These are phyloP conservation scores for Himalopsyche phryganea DNA, from an alignment of 1,140 invertebrate genomes.

Conservation along the genomic window DNA sequence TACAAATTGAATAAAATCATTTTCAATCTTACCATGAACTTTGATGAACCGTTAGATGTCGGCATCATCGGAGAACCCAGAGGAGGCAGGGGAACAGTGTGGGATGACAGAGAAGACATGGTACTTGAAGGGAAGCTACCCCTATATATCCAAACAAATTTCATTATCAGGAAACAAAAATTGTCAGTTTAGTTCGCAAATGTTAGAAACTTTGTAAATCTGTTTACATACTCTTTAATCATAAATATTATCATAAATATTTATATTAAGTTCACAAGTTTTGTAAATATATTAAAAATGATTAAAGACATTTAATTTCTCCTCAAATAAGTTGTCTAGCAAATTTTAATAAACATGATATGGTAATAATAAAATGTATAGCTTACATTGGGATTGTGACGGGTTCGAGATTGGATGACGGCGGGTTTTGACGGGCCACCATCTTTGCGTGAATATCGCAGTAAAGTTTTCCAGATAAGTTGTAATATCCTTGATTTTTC, in stretches of 20 bases:
- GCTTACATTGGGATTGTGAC: constrained; percentile 78
- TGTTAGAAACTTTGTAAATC: no score
- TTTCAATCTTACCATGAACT: constrained; percentile 43
- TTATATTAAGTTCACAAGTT: no score
- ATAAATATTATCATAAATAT: no score
- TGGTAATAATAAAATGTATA: no score
- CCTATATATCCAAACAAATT: constrained; percentile 46
- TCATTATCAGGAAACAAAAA: no score
- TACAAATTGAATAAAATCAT: no score
- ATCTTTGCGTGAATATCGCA: constrained; percentile 93
- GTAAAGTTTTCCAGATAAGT: constrained; percentile 92
- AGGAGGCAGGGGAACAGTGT: constrained; percentile 46
- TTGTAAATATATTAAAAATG: no score
- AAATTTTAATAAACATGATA: no score
- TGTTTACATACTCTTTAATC: no score
- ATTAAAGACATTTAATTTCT: no score
- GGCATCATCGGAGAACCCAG: constrained; percentile 43
- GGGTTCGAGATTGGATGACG: constrained; percentile 70
- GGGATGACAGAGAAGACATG: constrained; percentile 59
- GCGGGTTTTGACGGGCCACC: constrained; percentile 78
- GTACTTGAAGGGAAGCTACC: constrained; percentile 58
- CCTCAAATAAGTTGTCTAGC: no score
- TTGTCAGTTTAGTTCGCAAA: no score
- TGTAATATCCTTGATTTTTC: constrained; percentile 96
- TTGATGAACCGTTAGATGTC: constrained; percentile 23